Evolutionary conservation across 1,140 invertebrate genomes (phyloP).

Genomic region (Tenebrio molitor): DNA sequence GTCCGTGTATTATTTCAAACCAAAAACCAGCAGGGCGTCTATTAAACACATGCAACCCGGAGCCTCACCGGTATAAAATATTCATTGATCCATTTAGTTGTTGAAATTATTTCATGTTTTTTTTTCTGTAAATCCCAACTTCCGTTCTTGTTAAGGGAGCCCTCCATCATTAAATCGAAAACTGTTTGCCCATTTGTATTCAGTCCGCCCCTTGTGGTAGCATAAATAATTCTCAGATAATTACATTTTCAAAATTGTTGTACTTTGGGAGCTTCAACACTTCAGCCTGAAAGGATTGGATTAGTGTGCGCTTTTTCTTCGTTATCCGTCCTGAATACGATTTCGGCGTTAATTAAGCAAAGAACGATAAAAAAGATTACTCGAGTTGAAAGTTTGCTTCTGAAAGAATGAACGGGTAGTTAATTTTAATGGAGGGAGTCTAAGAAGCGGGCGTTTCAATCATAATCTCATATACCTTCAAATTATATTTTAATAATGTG

Average conservation of each 20-base stretch:
- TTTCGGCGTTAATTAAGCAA: constrained; percentile 54
- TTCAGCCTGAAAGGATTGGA: constrained; percentile 51
- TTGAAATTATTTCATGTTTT: constrained; percentile 4
- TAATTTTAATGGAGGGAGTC: constrained; percentile 49
- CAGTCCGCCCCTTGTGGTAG: constrained; percentile 42
- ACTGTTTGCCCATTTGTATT: constrained; percentile 44
- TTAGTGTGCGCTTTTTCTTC: constrained; percentile 50
- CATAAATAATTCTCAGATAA: constrained; percentile 54
- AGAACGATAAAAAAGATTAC: constrained; percentile 54
- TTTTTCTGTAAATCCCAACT: constrained; percentile 15
- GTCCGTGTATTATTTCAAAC: not conserved
- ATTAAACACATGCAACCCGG: constrained; percentile 13
- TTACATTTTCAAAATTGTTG: constrained; percentile 53
- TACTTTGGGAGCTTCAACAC: constrained; percentile 48
- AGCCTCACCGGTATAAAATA: constrained; percentile 17
- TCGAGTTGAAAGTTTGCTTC: constrained; percentile 53
- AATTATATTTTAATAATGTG: too few species aligned
- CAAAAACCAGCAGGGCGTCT: constrained; percentile 15
- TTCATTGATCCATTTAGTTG: constrained; percentile 1
- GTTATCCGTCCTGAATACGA: constrained; percentile 49
- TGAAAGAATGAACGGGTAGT: constrained; percentile 52
- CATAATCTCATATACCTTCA: not conserved
- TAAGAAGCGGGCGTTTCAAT: not conserved
- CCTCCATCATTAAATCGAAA: constrained; percentile 37
- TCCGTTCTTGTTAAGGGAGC: constrained; percentile 22